These are phyloP conservation scores for Oreotrochilus melanogaster DNA, from an alignment of 2,113 vertebrate genomes.

Conservation along the genomic window DNA sequence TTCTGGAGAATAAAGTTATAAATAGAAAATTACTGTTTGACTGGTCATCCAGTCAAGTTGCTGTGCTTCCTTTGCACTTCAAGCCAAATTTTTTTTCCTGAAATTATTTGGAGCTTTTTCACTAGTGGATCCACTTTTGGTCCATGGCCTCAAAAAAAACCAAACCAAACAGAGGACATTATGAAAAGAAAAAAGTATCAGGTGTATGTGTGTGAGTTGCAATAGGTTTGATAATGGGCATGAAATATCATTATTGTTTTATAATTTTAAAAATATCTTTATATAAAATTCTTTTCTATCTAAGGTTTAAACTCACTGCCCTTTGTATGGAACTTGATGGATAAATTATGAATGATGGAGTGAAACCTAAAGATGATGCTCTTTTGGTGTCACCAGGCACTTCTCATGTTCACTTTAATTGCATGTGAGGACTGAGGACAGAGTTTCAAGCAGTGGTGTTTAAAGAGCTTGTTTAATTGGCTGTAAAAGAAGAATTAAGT, in stretches of 20 bases:
- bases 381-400: slow-evolving; percentile 36
- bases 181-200: neutral
- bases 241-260: neutral
- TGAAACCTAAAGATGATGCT: slow-evolving; percentile 9
- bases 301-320: neutral
- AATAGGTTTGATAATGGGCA: neutral
- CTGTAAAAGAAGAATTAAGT: slow-evolving; percentile 81
- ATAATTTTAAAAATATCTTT: neutral
- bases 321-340: slow-evolving; percentile 18
- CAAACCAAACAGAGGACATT: neutral
- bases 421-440: slow-evolving; percentile 51
- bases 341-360: slow-evolving; percentile 31
- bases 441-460: slow-evolving; percentile 62
- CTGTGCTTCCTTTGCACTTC: neutral
- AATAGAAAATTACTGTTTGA: neutral
- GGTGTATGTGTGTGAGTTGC: neutral
- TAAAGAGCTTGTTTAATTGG: slow-evolving; percentile 82
- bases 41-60: neutral
- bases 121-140: neutral
- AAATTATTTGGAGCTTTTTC: neutral
- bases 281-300: neutral
- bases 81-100: neutral
- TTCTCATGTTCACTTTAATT: slow-evolving; percentile 69
- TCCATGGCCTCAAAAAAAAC: neutral
- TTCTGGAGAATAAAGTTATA: neutral